Conservation (phyloP, 23 tunicate genomes). For the Trididemnum clinides region DNA sequence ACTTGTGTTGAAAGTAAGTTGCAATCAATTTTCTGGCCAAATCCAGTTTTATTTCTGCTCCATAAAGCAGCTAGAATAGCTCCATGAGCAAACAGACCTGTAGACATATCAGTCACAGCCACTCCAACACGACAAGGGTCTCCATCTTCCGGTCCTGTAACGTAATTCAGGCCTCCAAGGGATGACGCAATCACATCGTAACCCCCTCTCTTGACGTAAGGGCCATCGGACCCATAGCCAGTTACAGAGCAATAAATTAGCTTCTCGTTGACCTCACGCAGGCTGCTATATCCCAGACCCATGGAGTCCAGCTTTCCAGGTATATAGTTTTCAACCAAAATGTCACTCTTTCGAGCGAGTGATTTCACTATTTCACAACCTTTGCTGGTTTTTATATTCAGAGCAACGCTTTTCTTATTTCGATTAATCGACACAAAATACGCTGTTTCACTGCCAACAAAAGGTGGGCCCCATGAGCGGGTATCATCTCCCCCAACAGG, state of each 20-base stretch:
- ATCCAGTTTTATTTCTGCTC: constrained; percentile 64
- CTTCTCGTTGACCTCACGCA: constrained; percentile 60
- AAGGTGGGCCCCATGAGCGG: constrained; percentile 97
- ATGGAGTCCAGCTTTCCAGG: constrained; percentile 87
- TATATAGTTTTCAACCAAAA: constrained; percentile 83
- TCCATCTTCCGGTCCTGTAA: constrained; percentile 95
- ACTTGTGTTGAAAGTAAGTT: constrained; percentile 84
- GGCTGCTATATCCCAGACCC: constrained; percentile 77
- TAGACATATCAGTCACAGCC: constrained; percentile 94
- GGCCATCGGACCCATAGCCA: constrained; percentile 91
- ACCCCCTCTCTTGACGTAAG: constrained; percentile 80
- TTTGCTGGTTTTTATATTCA: constrained; percentile 63
- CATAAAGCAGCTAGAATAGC: constrained; percentile 90
- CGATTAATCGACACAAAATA: constrained; percentile 90
- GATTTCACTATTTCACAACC: constrained; percentile 56
- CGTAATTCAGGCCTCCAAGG: constrained; percentile 79
- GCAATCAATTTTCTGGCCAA: constrained; percentile 83
- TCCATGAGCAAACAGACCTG: constrained; percentile 88
- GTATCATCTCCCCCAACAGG: constrained; percentile 94
- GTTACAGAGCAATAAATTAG: constrained; percentile 83
- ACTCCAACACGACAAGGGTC: constrained; percentile 96
- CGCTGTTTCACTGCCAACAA: constrained; percentile 71
- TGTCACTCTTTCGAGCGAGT: constrained; percentile 69
- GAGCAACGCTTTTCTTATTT: constrained; percentile 84
- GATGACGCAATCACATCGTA: constrained; percentile 99